Conservation (phyloP, 2,113 vertebrate genomes). For the Lepus americanus region DNA sequence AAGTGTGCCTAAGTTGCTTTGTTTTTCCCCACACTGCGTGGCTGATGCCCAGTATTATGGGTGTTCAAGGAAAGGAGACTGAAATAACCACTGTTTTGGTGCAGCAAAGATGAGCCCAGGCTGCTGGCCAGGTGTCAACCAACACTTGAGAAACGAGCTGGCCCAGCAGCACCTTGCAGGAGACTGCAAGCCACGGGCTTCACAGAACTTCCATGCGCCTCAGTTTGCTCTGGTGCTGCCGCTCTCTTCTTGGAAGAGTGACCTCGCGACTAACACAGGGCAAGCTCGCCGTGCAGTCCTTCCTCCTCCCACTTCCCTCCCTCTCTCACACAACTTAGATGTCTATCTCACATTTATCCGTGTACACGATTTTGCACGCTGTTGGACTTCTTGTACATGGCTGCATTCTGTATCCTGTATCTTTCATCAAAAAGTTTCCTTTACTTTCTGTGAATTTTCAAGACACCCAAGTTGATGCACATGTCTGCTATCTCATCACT, state of each 20-base stretch:
- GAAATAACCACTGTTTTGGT: not conserved
- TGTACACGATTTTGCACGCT: not conserved
- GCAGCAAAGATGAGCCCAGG: accelerated
- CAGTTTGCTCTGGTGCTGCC: not conserved
- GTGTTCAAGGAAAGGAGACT: not conserved
- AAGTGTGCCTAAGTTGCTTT: not conserved
- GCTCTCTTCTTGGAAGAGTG: not conserved
- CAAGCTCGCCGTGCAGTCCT: accelerated
- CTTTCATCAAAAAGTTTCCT: no score
- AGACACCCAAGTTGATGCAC: accelerated
- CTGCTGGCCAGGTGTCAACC: not conserved
- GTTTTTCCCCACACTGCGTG: not conserved
- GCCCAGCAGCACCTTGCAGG: not conserved
- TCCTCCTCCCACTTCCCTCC: not conserved
- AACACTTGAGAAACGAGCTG: not conserved
- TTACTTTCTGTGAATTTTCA: not conserved
- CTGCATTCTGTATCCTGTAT: no score
- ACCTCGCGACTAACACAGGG: not conserved
- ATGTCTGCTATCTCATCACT: no score
- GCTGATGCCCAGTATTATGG: not conserved
- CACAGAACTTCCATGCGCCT: accelerated
- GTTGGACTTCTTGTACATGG: not conserved
- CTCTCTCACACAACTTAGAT: not conserved
- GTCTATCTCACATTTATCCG: not conserved
- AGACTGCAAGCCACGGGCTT: not conserved